Conservation (phyloP, 2,113 vertebrate genomes). For the Gracilinanus agilis region DNA sequence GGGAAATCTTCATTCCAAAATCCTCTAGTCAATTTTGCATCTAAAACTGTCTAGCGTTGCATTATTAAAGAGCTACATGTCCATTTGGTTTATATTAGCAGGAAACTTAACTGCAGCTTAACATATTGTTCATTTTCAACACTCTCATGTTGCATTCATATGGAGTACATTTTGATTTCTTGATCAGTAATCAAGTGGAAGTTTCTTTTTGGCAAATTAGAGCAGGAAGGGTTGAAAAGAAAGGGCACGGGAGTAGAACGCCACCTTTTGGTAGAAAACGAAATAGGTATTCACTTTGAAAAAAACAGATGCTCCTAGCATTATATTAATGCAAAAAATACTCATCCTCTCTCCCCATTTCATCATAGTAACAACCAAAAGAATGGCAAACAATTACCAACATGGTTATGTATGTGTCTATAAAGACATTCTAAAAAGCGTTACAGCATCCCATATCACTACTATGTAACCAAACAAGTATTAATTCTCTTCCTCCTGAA, state of each 20-base stretch:
- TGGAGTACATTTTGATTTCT: slow-evolving; percentile 84
- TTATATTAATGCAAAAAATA: slow-evolving; percentile 78
- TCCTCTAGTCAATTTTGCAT: slow-evolving; percentile 56
- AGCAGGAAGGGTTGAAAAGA: slow-evolving; percentile 70
- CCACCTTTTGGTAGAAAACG: slow-evolving; percentile 84
- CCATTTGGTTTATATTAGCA: slow-evolving; percentile 78
- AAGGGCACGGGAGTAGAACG: slow-evolving; percentile 83
- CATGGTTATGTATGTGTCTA: slow-evolving; percentile 49
- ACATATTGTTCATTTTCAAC: slow-evolving; percentile 82
- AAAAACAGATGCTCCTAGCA: slow-evolving; percentile 65
- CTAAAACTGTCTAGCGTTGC: slow-evolving; percentile 62
- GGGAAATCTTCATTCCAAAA: slow-evolving; percentile 63
- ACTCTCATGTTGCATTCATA: slow-evolving; percentile 77
- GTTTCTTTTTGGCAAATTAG: slow-evolving; percentile 84
- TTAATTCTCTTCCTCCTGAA: slow-evolving; percentile 23
- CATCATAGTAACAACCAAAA: slow-evolving; percentile 64
- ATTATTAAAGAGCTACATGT: slow-evolving; percentile 62
- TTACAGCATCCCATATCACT: not conserved
- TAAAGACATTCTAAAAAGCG: slow-evolving; percentile 4
- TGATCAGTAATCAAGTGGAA: slow-evolving; percentile 84
- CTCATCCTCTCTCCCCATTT: slow-evolving; percentile 78
- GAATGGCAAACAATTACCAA: slow-evolving; percentile 75
- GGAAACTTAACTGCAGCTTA: slow-evolving; percentile 73
- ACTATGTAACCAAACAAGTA: slow-evolving; percentile 3
- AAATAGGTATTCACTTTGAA: slow-evolving; percentile 70